Evolutionary conservation across 2,888 invertebrate genomes (phyloP).

Genomic region (Drosophila siamana): DNA sequence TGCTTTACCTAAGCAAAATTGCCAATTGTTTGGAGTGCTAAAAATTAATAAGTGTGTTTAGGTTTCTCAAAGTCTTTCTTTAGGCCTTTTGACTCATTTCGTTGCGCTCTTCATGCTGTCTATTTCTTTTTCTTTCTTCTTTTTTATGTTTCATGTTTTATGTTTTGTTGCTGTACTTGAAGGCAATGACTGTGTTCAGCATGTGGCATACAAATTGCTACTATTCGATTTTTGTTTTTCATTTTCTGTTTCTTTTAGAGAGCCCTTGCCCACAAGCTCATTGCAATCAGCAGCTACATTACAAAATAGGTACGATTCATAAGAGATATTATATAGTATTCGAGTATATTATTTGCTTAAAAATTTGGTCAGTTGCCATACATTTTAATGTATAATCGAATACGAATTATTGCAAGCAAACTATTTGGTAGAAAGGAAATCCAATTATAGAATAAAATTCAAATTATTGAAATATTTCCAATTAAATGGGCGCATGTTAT

Average conservation of each 20-base stretch:
- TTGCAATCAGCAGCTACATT: constrained; percentile 32
- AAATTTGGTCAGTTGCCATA: constrained; percentile 14
- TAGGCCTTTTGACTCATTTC: constrained; percentile 57
- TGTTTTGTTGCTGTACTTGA: constrained; percentile 39
- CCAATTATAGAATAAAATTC: constrained; percentile 18
- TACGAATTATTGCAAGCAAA: constrained; percentile 15
- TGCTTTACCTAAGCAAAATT: constrained; percentile 71
- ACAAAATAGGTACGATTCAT: constrained; percentile 8
- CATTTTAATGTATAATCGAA: constrained; percentile 41
- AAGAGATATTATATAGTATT: constrained; percentile 1
- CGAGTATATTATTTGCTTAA: constrained; percentile 5
- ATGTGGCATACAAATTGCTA: constrained; percentile 31
- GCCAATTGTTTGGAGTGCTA: constrained; percentile 77
- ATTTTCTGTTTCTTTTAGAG: constrained; percentile 2
- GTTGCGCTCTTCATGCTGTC: constrained; percentile 56
- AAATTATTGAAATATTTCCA: constrained; percentile 22
- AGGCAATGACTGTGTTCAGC: constrained; percentile 56
- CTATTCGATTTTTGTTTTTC: constrained; percentile 5
- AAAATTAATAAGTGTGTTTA: constrained; percentile 73
- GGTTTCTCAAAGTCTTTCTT: constrained; percentile 44
- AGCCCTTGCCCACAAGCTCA: constrained; percentile 18
- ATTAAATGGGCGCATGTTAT: constrained; percentile 7
- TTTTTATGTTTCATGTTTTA: constrained; percentile 8
- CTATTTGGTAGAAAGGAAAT: constrained; percentile 4
- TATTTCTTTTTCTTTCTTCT: constrained; percentile 12